Evolutionary conservation across 2,888 invertebrate species (phyloP).

Genomic region (Epinotia ramella): DNA sequence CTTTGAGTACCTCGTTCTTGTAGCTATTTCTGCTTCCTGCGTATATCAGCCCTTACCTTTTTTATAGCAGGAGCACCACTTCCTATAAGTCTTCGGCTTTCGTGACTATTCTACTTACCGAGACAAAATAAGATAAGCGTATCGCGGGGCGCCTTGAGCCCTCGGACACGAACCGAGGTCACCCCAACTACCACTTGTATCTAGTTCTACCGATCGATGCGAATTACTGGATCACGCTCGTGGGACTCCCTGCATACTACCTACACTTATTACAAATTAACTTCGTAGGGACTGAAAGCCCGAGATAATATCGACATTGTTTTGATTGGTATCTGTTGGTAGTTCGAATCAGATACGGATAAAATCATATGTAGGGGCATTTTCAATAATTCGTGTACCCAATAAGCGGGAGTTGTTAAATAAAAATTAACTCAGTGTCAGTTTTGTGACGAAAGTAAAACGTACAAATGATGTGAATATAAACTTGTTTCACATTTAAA

Average conservation of each 20-base stretch:
- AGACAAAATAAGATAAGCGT: slow-evolving; percentile 37
- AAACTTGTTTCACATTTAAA: too few species aligned
- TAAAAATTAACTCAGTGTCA: too few species aligned
- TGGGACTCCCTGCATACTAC: slow-evolving; percentile 1
- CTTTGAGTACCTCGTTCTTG: too few species aligned
- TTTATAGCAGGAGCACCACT: slow-evolving; percentile 21
- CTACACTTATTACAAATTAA: too few species aligned
- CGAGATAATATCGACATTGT: not conserved
- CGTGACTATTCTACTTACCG: slow-evolving; percentile 34
- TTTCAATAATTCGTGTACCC: too few species aligned
- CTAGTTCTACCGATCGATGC: slow-evolving; percentile 36
- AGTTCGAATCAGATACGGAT: too few species aligned
- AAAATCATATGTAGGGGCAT: too few species aligned
- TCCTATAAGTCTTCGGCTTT: slow-evolving; percentile 26
- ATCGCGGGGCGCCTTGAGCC: slow-evolving; percentile 24
- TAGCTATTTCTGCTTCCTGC: not conserved
- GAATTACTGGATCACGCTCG: slow-evolving; percentile 27
- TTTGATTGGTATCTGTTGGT: too few species aligned
- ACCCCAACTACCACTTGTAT: slow-evolving; percentile 33
- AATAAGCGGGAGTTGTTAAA: too few species aligned
- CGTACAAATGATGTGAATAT: too few species aligned
- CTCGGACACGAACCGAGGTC: slow-evolving; percentile 43
- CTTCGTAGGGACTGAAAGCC: too few species aligned
- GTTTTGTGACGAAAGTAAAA: too few species aligned
- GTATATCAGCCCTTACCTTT: not conserved